Percentiles rank a stretch among this genome's conserved stretches.
These are phyloP conservation scores for Phasia obesa DNA, from an alignment of 2,888 invertebrate species.

Conservation along the genomic window DNA sequence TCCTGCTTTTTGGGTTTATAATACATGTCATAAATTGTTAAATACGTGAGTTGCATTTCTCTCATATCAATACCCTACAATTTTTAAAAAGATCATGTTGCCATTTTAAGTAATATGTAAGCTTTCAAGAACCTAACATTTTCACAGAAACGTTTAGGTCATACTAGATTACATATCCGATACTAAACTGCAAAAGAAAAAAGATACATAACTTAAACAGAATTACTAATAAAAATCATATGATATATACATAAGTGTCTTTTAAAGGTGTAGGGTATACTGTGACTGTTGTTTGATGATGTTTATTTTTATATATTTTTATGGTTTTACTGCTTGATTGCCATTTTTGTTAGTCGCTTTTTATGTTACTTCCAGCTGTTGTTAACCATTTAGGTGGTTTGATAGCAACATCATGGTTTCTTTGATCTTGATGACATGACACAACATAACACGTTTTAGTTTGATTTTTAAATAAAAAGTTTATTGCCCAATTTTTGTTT, in stretches of 20 bases:
- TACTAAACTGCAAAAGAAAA: too few species aligned
- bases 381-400: slow-evolving; percentile 26
- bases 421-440: slow-evolving; percentile 25
- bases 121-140: too few species aligned
- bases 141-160: too few species aligned
- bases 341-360: too few species aligned
- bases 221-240: too few species aligned
- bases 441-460: slow-evolving; percentile 28
- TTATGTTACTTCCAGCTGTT: background rate
- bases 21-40: slow-evolving; percentile 24
- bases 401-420: background rate
- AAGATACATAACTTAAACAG: too few species aligned
- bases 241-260: too few species aligned
- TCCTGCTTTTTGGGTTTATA: background rate
- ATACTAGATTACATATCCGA: too few species aligned
- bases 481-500: background rate
- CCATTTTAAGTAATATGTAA: too few species aligned
- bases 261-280: background rate
- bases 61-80: background rate
- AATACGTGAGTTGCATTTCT: slow-evolving; percentile 34
- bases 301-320: background rate
- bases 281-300: background rate
- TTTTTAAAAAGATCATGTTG: background rate
- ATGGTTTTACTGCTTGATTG: slow-evolving; percentile 7
- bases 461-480: slow-evolving; percentile 1